Conservation (phyloP, 2,888 invertebrate species). For the Agrotis ipsilon region DNA sequence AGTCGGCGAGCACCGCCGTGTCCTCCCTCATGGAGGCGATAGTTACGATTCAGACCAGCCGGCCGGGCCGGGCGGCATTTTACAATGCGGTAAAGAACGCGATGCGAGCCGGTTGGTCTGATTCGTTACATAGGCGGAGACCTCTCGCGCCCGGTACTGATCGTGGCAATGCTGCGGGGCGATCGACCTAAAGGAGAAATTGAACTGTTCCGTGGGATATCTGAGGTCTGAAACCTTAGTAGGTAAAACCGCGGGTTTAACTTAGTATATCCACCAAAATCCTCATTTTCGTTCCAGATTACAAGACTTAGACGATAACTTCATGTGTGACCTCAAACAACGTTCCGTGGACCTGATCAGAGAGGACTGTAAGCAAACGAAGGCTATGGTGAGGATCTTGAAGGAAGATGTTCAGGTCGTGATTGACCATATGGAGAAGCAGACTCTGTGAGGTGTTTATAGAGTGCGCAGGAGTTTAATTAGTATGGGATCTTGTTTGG, state of each 20-base stretch:
- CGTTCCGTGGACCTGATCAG: constrained; percentile 68
- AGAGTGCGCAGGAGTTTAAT: background rate
- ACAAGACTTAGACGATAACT: constrained; percentile 66
- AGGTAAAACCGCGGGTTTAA: background rate
- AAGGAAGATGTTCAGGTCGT: constrained; percentile 75
- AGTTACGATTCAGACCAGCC: no score
- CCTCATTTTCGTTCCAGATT: constrained; percentile 62
- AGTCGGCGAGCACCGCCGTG: no score
- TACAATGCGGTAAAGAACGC: no score
- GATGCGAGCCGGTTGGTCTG: no score
- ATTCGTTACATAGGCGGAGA: no score
- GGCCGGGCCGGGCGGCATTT: no score
- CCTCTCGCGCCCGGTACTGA: no score
- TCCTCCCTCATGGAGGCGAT: no score
- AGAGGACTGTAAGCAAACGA: constrained; percentile 75
- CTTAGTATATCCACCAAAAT: background rate
- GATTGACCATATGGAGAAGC: constrained; percentile 60
- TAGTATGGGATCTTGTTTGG: background rate
- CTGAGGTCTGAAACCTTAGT: background rate
- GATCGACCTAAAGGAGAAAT: no score
- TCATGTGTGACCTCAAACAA: constrained; percentile 69
- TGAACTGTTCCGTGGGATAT: no score
- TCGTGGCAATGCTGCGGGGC: background rate
- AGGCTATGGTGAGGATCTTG: constrained; percentile 73
- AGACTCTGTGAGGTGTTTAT: constrained; percentile 19